Evolutionary conservation across 1,140 invertebrate genomes (phyloP).

Genomic region (Drosophila varians): DNA sequence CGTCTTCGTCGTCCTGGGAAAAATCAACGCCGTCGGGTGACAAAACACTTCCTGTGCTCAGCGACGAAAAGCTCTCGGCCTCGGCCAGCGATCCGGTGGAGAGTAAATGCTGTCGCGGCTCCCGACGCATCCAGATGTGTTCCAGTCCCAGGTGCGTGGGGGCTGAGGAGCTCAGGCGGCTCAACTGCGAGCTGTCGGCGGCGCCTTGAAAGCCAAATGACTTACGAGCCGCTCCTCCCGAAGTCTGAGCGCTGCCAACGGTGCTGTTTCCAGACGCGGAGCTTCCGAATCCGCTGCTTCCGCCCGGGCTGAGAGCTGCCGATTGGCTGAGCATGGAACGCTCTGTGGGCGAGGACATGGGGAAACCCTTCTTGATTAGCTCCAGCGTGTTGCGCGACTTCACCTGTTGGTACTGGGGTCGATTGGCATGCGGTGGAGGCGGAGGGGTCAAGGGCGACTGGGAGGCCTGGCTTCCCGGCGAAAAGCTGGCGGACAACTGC

Average conservation of each 20-base stretch:
- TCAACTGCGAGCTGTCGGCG: conserved; percentile 80
- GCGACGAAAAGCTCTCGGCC: conserved; percentile 93
- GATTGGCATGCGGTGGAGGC: conserved; percentile 85
- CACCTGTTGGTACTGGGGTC: conserved; percentile 85
- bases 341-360: conserved; percentile 84
- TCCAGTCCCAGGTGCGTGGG: conserved; percentile 89
- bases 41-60: conserved; percentile 91
- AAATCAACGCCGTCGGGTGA: conserved; percentile 92
- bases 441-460: conserved; percentile 74
- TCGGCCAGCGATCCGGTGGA: conserved; percentile 93
- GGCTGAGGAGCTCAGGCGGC: conserved; percentile 91
- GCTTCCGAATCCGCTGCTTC: conserved; percentile 76
- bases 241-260: conserved; percentile 23
- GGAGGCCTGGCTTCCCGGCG: conserved; percentile 84
- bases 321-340: conserved; percentile 85
- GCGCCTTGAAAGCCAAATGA: conserved; percentile 62
- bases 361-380: conserved; percentile 86
- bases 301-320: conserved; percentile 82
- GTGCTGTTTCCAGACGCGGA: conserved; percentile 53
- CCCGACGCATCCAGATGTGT: conserved; percentile 92
- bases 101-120: conserved; percentile 93
- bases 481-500: conserved; percentile 80
- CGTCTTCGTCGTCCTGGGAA: conserved; percentile 93
- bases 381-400: conserved; percentile 81
- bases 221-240: conserved; percentile 52